Base-by-base conservation (phyloP, 1,140 invertebrate species). In the Bicyclus anynana region DNA sequence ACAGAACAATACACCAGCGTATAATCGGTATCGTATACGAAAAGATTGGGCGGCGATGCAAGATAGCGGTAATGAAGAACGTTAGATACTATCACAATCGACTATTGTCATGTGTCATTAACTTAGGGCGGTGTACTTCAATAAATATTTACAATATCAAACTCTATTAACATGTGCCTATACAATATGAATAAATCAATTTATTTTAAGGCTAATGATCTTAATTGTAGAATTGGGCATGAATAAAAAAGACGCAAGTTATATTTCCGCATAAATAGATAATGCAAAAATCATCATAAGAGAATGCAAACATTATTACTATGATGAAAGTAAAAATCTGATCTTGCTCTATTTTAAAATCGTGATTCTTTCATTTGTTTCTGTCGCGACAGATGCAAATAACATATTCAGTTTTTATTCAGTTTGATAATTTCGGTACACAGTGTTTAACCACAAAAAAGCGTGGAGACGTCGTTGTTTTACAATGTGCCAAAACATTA, bases 401-500 rank as follows among this genome's bases (percentile, higher is more conserved):
- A 7, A 23, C 23, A 23, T 23, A 23, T 16, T 17, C 3, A 38
- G 13, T 5, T 38, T 38, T 33, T 33, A 7, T 33, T 12, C 1
- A 12, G n/a, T 33, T 33, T 33, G 29, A 33, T 40, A 40, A 10
- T 16, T 17, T 38, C 9, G 10, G 6, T 40, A 7, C 37, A 17
- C 10, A 17, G 13, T 17, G 17, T 21, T 12, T n/a, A 44, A 2
- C 40, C 9, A 44, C 12, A 44, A 47, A 26, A 47, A 26, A 13
- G 33, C 14, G 37, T 16, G 17, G 37, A 40, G 44, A 47, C 21
- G 13, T n/a, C n/a, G 21, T 47, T 26, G 21, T 47, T 20, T 47
- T 54, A 53, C 18, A 59, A 73, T 71, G 71, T 81, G 73, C 79
- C 77, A 86, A 84, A 84, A 80, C 67, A 72, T 72, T 65, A 74